Conservation (phyloP, 2,888 invertebrate species). For the Dicranocentrus wangi region DNA sequence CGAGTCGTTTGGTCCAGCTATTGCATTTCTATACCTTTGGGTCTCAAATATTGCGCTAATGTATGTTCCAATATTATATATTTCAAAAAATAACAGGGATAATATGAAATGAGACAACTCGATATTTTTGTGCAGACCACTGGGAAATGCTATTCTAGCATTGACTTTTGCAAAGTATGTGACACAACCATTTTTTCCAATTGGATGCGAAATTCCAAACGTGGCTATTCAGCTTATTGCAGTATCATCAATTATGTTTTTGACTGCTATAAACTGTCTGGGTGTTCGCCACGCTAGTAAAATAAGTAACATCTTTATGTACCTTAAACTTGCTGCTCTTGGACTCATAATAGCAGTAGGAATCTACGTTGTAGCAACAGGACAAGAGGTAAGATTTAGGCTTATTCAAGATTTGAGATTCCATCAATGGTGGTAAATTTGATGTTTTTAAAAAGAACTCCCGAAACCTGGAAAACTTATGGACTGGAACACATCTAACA, state of each 20-base stretch:
- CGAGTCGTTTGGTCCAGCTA: constrained; percentile 66
- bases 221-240: constrained; percentile 62
- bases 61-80: not conserved
- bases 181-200: constrained; percentile 67
- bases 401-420: not conserved
- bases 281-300: constrained; percentile 64
- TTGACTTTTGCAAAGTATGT: constrained; percentile 69
- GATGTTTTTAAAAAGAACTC: constrained; percentile 45
- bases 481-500: constrained; percentile 62
- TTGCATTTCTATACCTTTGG: constrained; percentile 70
- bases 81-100: not conserved
- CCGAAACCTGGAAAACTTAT: constrained; percentile 65
- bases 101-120: not conserved
- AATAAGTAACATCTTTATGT: constrained; percentile 67
- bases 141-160: constrained; percentile 69
- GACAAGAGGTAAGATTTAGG: constrained; percentile 36
- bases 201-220: constrained; percentile 67
- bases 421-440: not conserved
- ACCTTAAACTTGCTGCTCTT: constrained; percentile 68
- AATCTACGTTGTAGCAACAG: constrained; percentile 37
- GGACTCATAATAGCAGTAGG: constrained; percentile 67
- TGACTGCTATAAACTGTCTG: constrained; percentile 69
- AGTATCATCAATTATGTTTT: constrained; percentile 57
- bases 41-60: constrained; percentile 51
- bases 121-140: constrained; percentile 57